Base-by-base conservation (phyloP, 2,113 vertebrate genomes). In the Equus quagga region DNA sequence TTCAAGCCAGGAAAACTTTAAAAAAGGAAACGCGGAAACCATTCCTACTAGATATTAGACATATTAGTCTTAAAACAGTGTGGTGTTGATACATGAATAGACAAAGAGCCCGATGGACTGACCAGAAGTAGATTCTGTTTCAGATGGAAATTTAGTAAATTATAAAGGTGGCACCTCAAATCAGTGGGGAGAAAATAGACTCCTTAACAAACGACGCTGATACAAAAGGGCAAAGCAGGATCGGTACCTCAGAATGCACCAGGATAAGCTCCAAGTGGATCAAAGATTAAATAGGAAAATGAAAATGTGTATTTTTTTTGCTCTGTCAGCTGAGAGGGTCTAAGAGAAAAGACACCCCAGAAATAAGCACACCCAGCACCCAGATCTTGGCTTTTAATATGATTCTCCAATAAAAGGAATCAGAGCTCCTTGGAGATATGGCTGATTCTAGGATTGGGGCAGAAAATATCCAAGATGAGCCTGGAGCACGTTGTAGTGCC, bases 181-280 rank as follows among this genome's bases (percentile, higher is more conserved):
- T 56, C 76, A 44, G 11, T 28, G 67, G 49, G 46, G 36, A 76
- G 60, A 41, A 85, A 93, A 51, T 2, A 94, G 46, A 58, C 24
- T 80, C 85, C 81, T 94, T 73, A 92, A 94, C 54, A 86, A 90
- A 86, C 14, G 64, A 82, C 46, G 58, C 41, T 28, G 31, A 92
- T 41, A n/a, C 46, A 72, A 85, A 80, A 75, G 69, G 44, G 24
- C 49, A 69, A 85, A 85, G 31, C 12, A 41, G n/a, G 44, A 24
- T 24, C 54, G 9, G 10, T 7, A 41, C 23, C 46, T 93, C 41
- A 41, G 11, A 86, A 41, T 26, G 44, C 5, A 58, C 21, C n/a
- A 81, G 67, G 17, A 41, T 17, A 64, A 90, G n/a, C 75, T 44
- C 58, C 41, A 75, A 70, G 78, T 17, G 41, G 65, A 58, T 56